phyloP scores from a whole-genome alignment of 2,797 vertebrate species.

The Labroides dimidiatus region DNA sequence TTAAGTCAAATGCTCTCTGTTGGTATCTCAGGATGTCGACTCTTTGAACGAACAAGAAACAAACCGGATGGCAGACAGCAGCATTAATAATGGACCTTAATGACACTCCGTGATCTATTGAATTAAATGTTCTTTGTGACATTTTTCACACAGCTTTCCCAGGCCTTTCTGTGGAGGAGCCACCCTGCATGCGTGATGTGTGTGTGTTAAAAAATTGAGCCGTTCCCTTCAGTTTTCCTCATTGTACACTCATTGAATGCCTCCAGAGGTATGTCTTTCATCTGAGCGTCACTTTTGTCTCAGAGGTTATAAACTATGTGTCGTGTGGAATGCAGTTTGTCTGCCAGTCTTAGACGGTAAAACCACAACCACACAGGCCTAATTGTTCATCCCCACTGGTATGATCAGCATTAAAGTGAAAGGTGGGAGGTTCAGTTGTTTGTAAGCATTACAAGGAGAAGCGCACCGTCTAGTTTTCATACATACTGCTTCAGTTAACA shows the following conservation, averaged over 20 bases:
- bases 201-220: not conserved
- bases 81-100: not conserved
- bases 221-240: not conserved
- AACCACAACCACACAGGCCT: not conserved
- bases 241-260: not conserved
- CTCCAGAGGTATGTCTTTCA: constrained; percentile 3
- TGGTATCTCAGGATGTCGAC: not conserved
- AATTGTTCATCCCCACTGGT: not conserved
- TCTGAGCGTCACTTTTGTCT: not conserved
- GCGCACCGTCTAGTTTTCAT: constrained; percentile 17
- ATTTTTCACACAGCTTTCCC: not conserved
- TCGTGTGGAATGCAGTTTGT: constrained; percentile 37
- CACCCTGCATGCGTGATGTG: not conserved
- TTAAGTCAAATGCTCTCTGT: not conserved
- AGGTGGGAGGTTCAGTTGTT: constrained; percentile 22
- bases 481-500: not conserved
- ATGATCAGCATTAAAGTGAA: not conserved
- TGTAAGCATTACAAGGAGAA: not conserved
- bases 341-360: not conserved
- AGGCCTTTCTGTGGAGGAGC: not conserved
- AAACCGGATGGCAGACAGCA: not conserved
- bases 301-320: not conserved
- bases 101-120: constrained; percentile 1
- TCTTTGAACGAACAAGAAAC: not conserved
- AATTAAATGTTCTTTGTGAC: not conserved